These are phyloP conservation scores for Microdon myrmicae DNA, from an alignment of 2,888 invertebrate species.

Conservation along the genomic window DNA sequence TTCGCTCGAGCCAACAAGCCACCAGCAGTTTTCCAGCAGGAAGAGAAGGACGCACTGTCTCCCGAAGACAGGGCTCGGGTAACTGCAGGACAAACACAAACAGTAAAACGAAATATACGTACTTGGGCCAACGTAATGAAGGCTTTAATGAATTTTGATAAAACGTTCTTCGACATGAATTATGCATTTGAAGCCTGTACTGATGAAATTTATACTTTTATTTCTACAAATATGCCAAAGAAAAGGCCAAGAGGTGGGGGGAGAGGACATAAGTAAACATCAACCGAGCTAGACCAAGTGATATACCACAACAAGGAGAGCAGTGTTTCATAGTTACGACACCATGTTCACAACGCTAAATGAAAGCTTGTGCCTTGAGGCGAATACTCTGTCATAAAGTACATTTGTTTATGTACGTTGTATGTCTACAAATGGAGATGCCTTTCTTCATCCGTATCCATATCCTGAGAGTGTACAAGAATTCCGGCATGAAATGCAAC, in stretches of 20 bases:
- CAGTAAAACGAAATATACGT: constrained; percentile 47
- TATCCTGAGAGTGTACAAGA: constrained; percentile 16
- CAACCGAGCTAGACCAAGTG: neutral
- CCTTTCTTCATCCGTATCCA: no score
- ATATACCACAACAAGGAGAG: neutral
- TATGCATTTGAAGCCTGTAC: constrained; percentile 45
- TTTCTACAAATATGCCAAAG: constrained; percentile 33
- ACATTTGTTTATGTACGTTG: neutral
- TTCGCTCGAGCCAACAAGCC: constrained; percentile 1
- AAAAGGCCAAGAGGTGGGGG: no score
- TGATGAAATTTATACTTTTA: constrained; percentile 44
- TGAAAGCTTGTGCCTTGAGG: constrained; percentile 36
- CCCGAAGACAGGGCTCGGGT: no score
- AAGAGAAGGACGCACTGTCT: constrained; percentile 1
- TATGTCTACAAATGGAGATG: neutral
- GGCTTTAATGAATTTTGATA: constrained; percentile 52
- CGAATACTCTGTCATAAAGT: constrained; percentile 36
- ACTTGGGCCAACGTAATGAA: constrained; percentile 47
- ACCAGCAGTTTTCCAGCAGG: neutral
- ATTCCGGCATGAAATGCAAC: constrained; percentile 31
- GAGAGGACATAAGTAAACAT: constrained; percentile 8
- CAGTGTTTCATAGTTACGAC: constrained; percentile 7
- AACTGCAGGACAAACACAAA: constrained; percentile 45
- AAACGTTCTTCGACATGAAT: constrained; percentile 48
- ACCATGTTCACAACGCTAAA: constrained; percentile 13